phyloP scores from a whole-genome alignment of 1,140 invertebrate genomes.

The Aleiodes sp. region DNA sequence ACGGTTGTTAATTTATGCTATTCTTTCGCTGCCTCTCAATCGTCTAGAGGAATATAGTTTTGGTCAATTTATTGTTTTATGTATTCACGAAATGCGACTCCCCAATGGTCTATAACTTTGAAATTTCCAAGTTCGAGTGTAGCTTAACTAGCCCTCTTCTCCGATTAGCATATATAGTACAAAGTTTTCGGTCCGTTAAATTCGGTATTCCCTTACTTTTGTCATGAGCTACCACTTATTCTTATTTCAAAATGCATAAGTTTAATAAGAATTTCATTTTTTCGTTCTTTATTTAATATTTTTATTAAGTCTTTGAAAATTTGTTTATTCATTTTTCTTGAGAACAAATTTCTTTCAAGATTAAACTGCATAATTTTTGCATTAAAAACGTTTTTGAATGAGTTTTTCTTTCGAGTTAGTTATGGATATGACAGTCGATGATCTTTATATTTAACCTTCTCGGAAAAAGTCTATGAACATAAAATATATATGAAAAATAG shows the following conservation, averaged over 20 bases:
- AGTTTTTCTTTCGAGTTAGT: too few relatives aligned
- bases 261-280: too few relatives aligned
- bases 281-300: too few relatives aligned
- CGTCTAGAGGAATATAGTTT: not conserved
- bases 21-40: not conserved
- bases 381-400: too few relatives aligned
- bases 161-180: conserved; percentile 28
- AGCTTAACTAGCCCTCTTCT: conserved; percentile 24
- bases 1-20: not conserved
- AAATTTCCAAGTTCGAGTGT: conserved; percentile 14
- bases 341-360: too few relatives aligned
- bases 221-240: not conserved
- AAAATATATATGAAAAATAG: not conserved
- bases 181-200: conserved; percentile 24
- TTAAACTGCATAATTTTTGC: too few relatives aligned
- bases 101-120: not conserved
- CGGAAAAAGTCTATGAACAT: not conserved
- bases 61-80: not conserved
- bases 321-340: too few relatives aligned
- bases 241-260: too few relatives aligned
- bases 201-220: not conserved
- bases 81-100: not conserved
- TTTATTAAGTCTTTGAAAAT: too few relatives aligned
- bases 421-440: too few relatives aligned
- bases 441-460: too few relatives aligned